phyloP scores from a whole-genome alignment of 2,113 vertebrate genomes.

The Hirundichthys speculiger region DNA sequence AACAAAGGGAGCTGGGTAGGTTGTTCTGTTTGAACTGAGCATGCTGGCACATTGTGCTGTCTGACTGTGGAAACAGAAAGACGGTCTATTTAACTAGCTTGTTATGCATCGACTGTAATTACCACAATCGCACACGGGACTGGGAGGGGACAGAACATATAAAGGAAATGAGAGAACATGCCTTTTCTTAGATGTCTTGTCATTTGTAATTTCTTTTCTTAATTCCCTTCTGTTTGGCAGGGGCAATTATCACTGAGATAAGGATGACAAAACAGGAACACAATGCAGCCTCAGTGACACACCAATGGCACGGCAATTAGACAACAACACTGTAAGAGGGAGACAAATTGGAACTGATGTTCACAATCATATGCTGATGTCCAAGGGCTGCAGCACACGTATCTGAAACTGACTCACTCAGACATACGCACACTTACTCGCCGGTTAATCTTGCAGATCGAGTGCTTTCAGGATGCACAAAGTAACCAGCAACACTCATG shows the following conservation, averaged over 20 bases:
- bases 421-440: conserved; percentile 25
- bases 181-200: conserved; percentile 71
- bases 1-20: conserved; percentile 73
- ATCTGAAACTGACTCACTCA: conserved; percentile 16
- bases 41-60: conserved; percentile 64
- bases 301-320: conserved; percentile 74
- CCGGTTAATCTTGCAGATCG: conserved; percentile 50
- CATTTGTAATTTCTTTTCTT: conserved; percentile 76
- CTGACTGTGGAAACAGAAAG: conserved; percentile 67
- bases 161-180: conserved; percentile 71
- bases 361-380: conserved; percentile 66
- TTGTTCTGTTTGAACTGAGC: conserved; percentile 71
- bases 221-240: conserved; percentile 70
- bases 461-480: conserved; percentile 55
- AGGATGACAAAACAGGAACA: conserved; percentile 75
- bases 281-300: conserved; percentile 70
- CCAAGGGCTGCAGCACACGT: conserved; percentile 28
- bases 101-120: conserved; percentile 76
- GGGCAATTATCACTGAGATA: conserved; percentile 75
- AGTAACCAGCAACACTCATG: conserved; percentile 26
- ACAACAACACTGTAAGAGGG: conserved; percentile 64
- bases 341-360: conserved; percentile 76
- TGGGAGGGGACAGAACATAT: conserved; percentile 57
- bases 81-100: conserved; percentile 71
- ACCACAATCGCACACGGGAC: conserved; percentile 61